These are phyloP conservation scores for Gortyna flavago DNA, from an alignment of 2,888 invertebrate genomes.

Conservation along the genomic window DNA sequence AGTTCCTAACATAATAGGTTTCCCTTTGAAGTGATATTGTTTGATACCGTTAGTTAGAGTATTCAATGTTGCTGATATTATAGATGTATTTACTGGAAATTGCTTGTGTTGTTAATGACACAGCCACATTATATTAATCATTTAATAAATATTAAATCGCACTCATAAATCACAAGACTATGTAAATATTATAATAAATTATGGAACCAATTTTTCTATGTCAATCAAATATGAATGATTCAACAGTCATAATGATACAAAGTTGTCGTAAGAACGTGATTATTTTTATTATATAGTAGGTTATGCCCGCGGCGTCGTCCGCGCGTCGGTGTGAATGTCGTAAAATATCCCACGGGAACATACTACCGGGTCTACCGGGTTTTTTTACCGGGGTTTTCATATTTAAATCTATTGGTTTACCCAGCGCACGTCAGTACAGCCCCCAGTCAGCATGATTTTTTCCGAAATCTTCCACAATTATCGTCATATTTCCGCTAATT, in stretches of 20 bases:
- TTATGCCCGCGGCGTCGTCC: not conserved
- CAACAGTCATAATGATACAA: not conserved
- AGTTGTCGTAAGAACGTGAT: not conserved
- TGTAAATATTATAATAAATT: conserved; percentile 11
- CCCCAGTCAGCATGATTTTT: not conserved
- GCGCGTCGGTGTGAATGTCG: not conserved
- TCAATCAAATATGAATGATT: conserved; percentile 6
- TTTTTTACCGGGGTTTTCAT: not conserved
- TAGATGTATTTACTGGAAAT: not conserved
- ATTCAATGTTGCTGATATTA: not conserved
- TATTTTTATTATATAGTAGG: not conserved
- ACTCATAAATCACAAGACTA: conserved; percentile 12
- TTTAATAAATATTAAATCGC: conserved; percentile 23
- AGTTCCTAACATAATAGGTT: not conserved
- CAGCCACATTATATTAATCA: conserved; percentile 21
- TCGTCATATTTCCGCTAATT: not conserved
- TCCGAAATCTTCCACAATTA: not conserved
- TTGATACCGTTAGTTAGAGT: not conserved
- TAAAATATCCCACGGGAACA: not conserved
- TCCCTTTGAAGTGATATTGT: conserved; percentile 13
- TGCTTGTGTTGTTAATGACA: too few species aligned
- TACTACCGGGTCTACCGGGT: not conserved
- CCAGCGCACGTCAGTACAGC: not conserved
- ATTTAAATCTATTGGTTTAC: not conserved
- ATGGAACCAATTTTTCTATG: conserved; percentile 1